These are phyloP conservation scores for Rhinoptilus africanus DNA, from an alignment of 2,113 vertebrate genomes.

Conservation along the genomic window DNA sequence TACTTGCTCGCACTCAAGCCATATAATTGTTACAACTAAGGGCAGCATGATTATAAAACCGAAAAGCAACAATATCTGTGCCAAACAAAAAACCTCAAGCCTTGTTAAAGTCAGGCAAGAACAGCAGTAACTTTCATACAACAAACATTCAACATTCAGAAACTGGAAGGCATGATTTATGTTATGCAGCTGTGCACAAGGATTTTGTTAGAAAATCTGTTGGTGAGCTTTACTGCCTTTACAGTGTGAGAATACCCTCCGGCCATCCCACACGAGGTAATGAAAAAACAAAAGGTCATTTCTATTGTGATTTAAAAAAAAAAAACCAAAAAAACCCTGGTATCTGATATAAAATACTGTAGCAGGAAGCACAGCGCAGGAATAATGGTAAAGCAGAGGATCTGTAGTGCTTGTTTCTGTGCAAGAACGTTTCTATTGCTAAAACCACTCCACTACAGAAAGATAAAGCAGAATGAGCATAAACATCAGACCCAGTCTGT, in stretches of 20 bases:
- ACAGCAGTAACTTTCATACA: constrained; percentile 49
- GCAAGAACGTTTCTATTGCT: background rate
- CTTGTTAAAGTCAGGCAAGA: constrained; percentile 54
- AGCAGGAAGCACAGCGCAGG: constrained; percentile 3
- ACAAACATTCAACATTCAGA: constrained; percentile 49
- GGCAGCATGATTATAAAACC: constrained; percentile 1
- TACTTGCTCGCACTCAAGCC: background rate
- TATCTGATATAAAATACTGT: constrained; percentile 4
- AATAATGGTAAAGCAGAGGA: background rate
- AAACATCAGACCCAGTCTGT: background rate
- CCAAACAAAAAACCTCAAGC: constrained; percentile 27
- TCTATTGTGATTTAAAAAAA: background rate
- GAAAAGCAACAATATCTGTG: constrained; percentile 18
- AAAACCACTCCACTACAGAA: background rate
- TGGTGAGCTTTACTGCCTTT: constrained; percentile 45
- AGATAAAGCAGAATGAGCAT: background rate
- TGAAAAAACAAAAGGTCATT: constrained; percentile 60
- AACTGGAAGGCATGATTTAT: constrained; percentile 61
- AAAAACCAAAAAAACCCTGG: background rate
- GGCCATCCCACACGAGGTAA: background rate
- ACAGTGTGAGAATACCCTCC: constrained; percentile 17
- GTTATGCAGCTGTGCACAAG: constrained; percentile 60
- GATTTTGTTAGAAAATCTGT: constrained; percentile 45
- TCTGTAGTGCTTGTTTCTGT: background rate
- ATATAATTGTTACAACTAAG: background rate